Conservation (phyloP, 2,888 invertebrate genomes). For the Tetanocera ferruginea region DNA sequence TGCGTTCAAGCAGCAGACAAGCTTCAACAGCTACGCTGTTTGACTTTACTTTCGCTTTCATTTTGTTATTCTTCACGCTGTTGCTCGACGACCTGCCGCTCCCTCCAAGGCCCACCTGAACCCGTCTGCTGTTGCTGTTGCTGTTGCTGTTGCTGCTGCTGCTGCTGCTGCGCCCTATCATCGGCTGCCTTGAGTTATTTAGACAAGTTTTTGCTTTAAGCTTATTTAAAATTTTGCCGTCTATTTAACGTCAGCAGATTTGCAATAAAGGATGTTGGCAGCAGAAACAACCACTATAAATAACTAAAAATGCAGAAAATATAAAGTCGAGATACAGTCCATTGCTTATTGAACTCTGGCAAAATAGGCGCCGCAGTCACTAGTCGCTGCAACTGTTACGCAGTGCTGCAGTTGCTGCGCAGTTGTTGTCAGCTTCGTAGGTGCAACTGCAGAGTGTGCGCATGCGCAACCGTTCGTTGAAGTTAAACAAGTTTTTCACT, state of each 20-base stretch:
- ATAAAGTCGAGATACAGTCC: neutral
- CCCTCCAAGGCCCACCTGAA: neutral
- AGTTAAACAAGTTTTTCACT: neutral
- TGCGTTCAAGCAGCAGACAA: neutral
- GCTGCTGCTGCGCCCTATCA: neutral
- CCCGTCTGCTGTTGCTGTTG: neutral
- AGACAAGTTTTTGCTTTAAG: neutral
- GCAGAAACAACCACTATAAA: neutral
- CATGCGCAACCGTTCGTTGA: neutral
- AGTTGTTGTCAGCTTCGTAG: neutral
- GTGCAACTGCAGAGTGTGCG: neutral
- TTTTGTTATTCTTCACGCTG: neutral
- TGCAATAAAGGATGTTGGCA: neutral
- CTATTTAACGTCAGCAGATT: neutral
- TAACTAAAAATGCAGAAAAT: neutral
- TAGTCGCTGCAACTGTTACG: neutral
- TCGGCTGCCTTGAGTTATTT: neutral
- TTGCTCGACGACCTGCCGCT: neutral
- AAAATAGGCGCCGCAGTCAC: neutral
- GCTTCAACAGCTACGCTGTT: constrained; percentile 29
- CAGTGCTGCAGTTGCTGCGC: neutral
- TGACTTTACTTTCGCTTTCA: constrained; percentile 36
- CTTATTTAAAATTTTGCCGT: neutral
- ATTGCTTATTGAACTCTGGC: neutral
- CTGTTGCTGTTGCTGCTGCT: neutral